Conservation (phyloP, 1,140 invertebrate species). For the Atta cephalotes region DNA sequence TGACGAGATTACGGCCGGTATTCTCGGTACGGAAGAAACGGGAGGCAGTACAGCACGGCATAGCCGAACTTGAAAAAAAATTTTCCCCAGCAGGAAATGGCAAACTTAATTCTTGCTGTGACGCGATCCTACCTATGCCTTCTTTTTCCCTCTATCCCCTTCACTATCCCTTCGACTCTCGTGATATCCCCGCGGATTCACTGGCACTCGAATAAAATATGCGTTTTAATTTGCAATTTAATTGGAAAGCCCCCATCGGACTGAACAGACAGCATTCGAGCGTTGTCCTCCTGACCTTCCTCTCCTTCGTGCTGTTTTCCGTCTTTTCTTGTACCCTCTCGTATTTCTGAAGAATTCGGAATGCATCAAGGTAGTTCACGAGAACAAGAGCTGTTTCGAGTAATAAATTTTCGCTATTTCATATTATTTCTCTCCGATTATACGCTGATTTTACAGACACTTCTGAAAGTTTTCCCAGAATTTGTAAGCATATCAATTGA, state of each 20-base stretch:
- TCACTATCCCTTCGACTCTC: conserved; percentile 14
- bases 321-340: conserved; percentile 23
- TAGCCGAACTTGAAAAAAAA: conserved; percentile 11
- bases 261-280: conserved; percentile 36
- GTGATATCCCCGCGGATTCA: conserved; percentile 47
- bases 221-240: conserved; percentile 79
- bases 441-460: neutral
- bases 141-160: neutral
- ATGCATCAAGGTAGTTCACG: conserved; percentile 10
- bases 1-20: conserved; percentile 57
- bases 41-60: neutral
- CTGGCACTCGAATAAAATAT: conserved; percentile 74
- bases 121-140: conserved; percentile 5
- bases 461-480: neutral
- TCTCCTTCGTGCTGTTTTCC: neutral
- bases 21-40: conserved; percentile 7
- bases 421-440: neutral
- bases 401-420: conserved; percentile 53
- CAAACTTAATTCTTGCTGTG: conserved; percentile 67
- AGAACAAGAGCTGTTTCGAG: conserved; percentile 7
- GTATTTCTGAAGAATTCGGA: conserved; percentile 28
- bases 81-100: conserved; percentile 44
- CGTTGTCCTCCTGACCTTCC: neutral
- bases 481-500: neutral
- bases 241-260: conserved; percentile 70